These are phyloP conservation scores for Molanna angustata DNA, from an alignment of 2,888 invertebrate genomes.

Conservation along the genomic window DNA sequence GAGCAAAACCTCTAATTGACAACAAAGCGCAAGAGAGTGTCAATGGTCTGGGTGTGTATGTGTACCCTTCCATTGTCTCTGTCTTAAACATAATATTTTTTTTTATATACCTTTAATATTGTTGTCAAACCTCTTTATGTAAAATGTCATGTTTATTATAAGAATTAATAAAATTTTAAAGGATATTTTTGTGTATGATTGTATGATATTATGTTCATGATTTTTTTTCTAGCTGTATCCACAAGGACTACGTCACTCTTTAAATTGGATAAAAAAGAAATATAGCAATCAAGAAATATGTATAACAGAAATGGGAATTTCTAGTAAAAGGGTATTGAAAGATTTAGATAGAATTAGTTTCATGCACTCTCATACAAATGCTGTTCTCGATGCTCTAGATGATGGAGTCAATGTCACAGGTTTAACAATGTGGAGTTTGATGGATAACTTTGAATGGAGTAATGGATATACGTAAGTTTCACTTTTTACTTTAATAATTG, in stretches of 20 bases:
- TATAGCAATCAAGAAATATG: constrained; percentile 58
- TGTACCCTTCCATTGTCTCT: too few relatives aligned
- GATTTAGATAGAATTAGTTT: constrained; percentile 54
- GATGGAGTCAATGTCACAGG: constrained; percentile 61
- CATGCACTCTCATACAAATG: constrained; percentile 49
- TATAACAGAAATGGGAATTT: constrained; percentile 63
- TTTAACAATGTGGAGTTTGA: constrained; percentile 74
- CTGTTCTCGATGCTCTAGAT: constrained; percentile 47
- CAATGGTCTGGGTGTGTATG: too few relatives aligned
- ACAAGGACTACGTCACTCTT: constrained; percentile 60
- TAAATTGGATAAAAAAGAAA: constrained; percentile 60
- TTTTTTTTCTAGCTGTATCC: constrained; percentile 54
- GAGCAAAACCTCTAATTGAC: too few relatives aligned
- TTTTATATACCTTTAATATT: too few relatives aligned
- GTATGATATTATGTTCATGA: neutral
- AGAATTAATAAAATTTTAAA: too few relatives aligned
- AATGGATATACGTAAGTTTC: constrained; percentile 63
- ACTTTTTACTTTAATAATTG: neutral
- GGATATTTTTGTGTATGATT: neutral
- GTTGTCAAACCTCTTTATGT: too few relatives aligned
- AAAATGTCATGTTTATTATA: too few relatives aligned
- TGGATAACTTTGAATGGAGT: constrained; percentile 82
- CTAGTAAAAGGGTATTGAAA: constrained; percentile 46
- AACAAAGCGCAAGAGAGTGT: too few relatives aligned
- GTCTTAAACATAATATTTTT: too few relatives aligned